A percentile compares a stretch with the other conserved stretches of the same genome.
phyloP scores from a whole-genome alignment of 2,888 invertebrate genomes.

The Mantis religiosa region DNA sequence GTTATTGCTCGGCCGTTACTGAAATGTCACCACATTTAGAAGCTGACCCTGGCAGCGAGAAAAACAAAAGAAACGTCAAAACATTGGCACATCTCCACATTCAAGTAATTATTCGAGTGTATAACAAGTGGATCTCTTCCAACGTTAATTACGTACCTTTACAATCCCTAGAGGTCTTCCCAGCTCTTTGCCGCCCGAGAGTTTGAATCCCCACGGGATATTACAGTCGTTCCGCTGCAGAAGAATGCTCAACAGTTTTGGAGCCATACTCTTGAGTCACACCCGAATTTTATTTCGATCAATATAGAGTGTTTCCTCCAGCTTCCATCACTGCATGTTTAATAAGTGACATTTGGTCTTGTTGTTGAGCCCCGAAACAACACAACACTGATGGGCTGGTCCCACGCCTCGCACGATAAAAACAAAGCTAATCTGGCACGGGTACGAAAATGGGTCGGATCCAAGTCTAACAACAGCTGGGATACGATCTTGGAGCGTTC shows the following conservation, averaged over 20 bases:
- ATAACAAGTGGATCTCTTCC: background rate
- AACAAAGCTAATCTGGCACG: background rate
- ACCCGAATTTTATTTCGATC: no score
- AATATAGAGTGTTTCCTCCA: no score
- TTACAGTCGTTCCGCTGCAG: slow-evolving; percentile 35
- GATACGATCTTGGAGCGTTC: background rate
- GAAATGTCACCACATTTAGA: background rate
- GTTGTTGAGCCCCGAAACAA: background rate
- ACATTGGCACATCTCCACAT: background rate
- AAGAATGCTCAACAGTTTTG: slow-evolving; percentile 34
- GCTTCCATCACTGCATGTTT: no score
- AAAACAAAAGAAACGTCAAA: background rate
- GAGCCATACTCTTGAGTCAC: background rate
- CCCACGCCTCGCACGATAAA: background rate
- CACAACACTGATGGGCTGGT: background rate
- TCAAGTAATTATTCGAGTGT: background rate
- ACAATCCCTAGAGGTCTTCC: slow-evolving; percentile 6
- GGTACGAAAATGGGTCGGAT: background rate
- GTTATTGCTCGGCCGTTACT: background rate
- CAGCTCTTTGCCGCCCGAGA: slow-evolving; percentile 1
- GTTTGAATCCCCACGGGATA: slow-evolving; percentile 33
- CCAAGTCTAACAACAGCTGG: background rate
- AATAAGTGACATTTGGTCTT: background rate
- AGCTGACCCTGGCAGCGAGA: background rate
- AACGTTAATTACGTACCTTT: slow-evolving; percentile 12